Evolutionary conservation across 35 echinoderm and acorn worm genomes (phyloP).

Genomic region (Ptychodera flava): DNA sequence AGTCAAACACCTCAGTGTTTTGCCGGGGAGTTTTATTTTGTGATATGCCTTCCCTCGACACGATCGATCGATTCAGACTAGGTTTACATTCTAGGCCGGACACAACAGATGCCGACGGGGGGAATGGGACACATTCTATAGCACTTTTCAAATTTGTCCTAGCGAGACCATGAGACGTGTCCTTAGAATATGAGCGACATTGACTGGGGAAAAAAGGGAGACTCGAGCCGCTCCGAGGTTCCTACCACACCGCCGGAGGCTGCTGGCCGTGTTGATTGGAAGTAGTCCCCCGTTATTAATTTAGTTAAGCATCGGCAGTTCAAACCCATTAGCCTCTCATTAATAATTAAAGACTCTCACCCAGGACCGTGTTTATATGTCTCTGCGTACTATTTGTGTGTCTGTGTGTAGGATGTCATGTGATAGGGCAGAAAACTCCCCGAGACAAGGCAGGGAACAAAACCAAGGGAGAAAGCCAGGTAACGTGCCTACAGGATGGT

Average conservation of each 20-base stretch:
- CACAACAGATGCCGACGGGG: too few species aligned
- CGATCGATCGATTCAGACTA: too few species aligned
- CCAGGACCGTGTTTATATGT: neutral
- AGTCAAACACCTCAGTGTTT: too few species aligned
- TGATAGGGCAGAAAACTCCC: neutral
- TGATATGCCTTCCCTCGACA: too few species aligned
- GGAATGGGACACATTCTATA: too few species aligned
- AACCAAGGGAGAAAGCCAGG: neutral
- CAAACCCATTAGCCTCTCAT: neutral
- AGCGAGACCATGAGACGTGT: neutral
- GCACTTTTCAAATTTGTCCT: too few species aligned
- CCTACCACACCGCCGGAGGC: neutral
- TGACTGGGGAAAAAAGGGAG: neutral
- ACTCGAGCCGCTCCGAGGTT: neutral
- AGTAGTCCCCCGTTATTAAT: neutral
- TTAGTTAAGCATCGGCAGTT: neutral
- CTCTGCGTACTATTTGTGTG: neutral
- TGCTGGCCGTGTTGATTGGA: neutral
- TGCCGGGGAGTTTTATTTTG: too few species aligned
- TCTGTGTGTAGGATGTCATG: neutral
- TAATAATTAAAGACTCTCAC: neutral
- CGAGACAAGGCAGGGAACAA: neutral
- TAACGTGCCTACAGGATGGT: neutral
- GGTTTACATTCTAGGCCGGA: too few species aligned
- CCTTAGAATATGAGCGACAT: neutral